Conservation (phyloP, 2,888 invertebrate genomes). For the Melitaea athalia region DNA sequence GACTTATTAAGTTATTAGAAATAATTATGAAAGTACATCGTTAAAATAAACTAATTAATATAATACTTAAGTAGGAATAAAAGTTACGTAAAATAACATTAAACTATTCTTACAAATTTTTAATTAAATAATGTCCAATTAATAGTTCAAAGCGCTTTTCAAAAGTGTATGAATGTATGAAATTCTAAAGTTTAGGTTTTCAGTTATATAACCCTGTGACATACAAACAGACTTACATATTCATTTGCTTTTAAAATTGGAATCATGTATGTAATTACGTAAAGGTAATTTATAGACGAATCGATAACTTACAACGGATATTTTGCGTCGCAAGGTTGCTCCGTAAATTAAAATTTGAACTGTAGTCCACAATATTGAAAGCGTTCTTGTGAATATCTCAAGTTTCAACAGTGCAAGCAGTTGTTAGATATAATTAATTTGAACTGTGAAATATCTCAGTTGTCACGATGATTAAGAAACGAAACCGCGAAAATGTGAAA, state of each 20-base stretch:
- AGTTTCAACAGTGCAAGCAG: conserved; percentile 38
- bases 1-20: too few species aligned
- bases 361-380: conserved; percentile 30
- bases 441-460: conserved; percentile 58
- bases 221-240: not conserved
- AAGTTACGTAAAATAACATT: too few species aligned
- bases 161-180: too few species aligned
- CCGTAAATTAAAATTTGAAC: conserved; percentile 34
- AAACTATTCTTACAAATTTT: too few species aligned
- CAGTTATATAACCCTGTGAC: too few species aligned
- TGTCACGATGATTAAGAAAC: conserved; percentile 68
- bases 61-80: too few species aligned
- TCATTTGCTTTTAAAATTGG: not conserved
- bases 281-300: conserved; percentile 25
- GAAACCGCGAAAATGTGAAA: conserved; percentile 33
- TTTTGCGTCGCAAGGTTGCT: conserved; percentile 32
- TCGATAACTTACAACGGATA: conserved; percentile 25
- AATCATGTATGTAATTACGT: conserved; percentile 15
- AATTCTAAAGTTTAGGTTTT: too few species aligned
- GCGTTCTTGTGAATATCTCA: conserved; percentile 33
- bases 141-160: too few species aligned
- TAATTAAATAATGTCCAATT: too few species aligned
- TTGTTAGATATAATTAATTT: conserved; percentile 56
- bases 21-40: too few species aligned
- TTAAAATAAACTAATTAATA: too few species aligned